Evolutionary conservation across 2,797 vertebrate genomes (phyloP), one percentile per base, ranked within the genome.

Genomic region (Sylvilagus floridanus): DNA sequence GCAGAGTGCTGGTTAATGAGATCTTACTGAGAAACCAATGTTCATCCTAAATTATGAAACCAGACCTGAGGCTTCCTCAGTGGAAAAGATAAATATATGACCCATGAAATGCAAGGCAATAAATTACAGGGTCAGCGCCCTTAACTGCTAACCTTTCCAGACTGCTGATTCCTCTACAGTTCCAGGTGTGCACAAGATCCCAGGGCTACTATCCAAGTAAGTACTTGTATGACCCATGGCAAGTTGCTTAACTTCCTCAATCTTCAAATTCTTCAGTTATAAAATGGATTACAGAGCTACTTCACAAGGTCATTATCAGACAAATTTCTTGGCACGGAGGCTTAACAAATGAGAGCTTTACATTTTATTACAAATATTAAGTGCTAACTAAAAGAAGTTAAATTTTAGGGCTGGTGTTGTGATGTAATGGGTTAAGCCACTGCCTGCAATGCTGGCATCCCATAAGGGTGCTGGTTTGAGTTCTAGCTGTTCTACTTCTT

Each of bases 241-340:
- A 84, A 84, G 26, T 1, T 50, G n/a, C 66, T 54, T 42, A 42
- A 57, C 8, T 66, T 83, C 77, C 24, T 81, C 52, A 88, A 75
- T 60, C 50, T 30, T 88, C 85, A 83, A 57, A 88, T 69, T 82
- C 62, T n/a, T 76, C 19, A 37, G 17, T 30, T 52, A 21, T 21
- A 73, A 93, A 21, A 82, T 83, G 60, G 85, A 50, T 86, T 92
- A 78, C 8, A 62, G 24, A 92, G 8, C 37, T 62, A 86, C 75
- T 76, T 83, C 78, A 76, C 11, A 60, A 50, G 78, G 35, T n/a
- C 57, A 28, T 65, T 50, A 60, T 82, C 77, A 60, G 9, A 28
- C 47, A 69, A 88, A 47, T 30, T 83, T 93, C 30, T 35, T 37
- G 30, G 35, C 35, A 66, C 11, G 65, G 57, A 63, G 66, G 32